Base-by-base conservation (phyloP, 2,797 vertebrate genomes). In the Anabacerthia variegaticeps region DNA sequence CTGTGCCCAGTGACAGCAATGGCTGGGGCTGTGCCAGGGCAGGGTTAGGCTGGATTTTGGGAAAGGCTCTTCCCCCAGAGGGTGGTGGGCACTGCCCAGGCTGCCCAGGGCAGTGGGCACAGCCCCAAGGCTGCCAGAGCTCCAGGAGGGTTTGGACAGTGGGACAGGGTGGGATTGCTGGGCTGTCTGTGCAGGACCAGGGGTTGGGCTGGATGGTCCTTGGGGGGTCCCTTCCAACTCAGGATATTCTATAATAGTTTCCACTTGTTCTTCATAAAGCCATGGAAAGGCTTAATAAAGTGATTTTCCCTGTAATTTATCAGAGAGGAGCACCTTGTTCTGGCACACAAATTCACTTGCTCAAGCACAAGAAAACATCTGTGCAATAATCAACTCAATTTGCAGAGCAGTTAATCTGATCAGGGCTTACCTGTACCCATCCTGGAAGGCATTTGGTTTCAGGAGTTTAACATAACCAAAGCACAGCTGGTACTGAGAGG, bases 371-470 rank as follows among this genome's bases (percentile, higher is more conserved):
- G 28, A 48, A 77, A 65, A n/a, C 83, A 86, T 0, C 5, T 77
- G 85, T 54, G n/a, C 79, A 85, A 77, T 5, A 48, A 76, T 14
- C 79, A 73, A 20, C 34, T 77, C 51, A 1, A 27, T 69, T 5
- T 89, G 85, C 91, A 58, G 89, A 74, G 78, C 30, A 4, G 81
- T 27, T 91, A 41, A 95, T 91, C 92, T 76, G 65, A 59, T 36
- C 30, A 80, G 91, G 91, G 95, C 94, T 97, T 93, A 96, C 95
- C 92, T 95, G 93, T 93, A 89, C 89, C 94, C 89, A 51, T 76
- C 87, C 68, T 10, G 23, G 4, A 46, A 62, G 68, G 91, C 15
- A 3, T 88, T 55, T 41, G 89, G 87, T 89, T 95, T 91, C 93
- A 93, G 12, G 58, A 75, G 65, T 58, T 93, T 44, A 89, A 77